Evolutionary conservation across 2,113 vertebrate genomes (phyloP).

Genomic region (Irena cyanogastra): DNA sequence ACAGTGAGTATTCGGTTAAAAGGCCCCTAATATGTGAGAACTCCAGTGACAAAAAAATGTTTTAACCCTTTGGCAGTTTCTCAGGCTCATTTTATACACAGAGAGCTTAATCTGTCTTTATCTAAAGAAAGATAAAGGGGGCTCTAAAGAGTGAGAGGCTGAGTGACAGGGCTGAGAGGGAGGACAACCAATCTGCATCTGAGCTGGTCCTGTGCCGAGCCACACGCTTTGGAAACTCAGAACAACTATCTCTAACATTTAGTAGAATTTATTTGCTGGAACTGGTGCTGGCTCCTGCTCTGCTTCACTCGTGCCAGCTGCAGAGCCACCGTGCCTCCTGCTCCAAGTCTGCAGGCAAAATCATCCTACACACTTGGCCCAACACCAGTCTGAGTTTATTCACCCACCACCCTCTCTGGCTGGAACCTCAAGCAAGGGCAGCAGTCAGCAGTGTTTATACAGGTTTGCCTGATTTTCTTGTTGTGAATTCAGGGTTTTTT

Average conservation of each 20-base stretch:
- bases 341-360: not conserved
- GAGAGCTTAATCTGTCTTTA: not conserved
- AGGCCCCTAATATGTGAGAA: not conserved
- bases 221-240: not conserved
- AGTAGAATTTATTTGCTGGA: not conserved
- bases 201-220: not conserved
- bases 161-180: not conserved
- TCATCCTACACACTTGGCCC: not conserved
- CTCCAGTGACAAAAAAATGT: not conserved
- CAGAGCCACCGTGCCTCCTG: not conserved
- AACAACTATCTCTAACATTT: not conserved
- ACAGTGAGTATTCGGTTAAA: not conserved
- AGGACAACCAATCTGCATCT: not conserved
- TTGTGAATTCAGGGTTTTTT: not conserved
- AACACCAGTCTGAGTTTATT: not conserved
- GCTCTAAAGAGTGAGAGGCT: not conserved
- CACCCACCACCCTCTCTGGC: not conserved
- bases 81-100: not conserved
- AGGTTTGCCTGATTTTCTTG: not conserved
- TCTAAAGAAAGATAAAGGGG: too few species aligned
- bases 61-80: not conserved
- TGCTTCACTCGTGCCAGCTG: not conserved
- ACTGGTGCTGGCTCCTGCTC: not conserved
- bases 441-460: not conserved
- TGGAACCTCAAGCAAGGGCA: not conserved